These are phyloP conservation scores for Peromyscus attwateri DNA, from an alignment of 2,797 vertebrate genomes.

Conservation along the genomic window DNA sequence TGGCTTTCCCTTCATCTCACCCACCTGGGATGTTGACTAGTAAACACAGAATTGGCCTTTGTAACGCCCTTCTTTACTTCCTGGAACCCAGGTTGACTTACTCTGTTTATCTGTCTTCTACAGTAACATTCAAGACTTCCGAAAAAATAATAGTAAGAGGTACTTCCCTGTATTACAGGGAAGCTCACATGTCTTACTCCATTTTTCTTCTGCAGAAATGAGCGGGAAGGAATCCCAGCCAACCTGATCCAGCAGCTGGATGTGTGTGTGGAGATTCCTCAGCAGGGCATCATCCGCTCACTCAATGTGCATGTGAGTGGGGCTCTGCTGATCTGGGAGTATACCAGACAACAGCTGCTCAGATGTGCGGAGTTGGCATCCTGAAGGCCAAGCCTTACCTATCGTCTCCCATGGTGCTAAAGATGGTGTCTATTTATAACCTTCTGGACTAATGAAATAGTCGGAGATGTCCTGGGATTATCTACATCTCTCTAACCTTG, in stretches of 20 bases:
- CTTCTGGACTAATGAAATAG: neutral
- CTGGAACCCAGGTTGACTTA: neutral
- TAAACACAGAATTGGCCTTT: neutral
- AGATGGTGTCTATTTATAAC: neutral
- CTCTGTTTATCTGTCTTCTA: neutral
- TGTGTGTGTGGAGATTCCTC: constrained; percentile 98
- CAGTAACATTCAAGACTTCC: neutral
- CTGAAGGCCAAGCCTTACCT: neutral
- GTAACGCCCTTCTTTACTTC: neutral
- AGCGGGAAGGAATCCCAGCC: constrained; percentile 96
- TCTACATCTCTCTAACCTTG: constrained; percentile 66
- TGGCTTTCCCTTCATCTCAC: neutral
- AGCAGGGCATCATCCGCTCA: constrained; percentile 95
- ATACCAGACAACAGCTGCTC: constrained; percentile 93
- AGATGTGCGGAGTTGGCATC: constrained; percentile 16
- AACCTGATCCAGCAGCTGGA: constrained; percentile 96
- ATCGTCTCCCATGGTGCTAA: constrained; percentile 65
- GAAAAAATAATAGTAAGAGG: neutral
- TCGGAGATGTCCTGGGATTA: constrained; percentile 65
- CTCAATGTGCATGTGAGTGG: constrained; percentile 98
- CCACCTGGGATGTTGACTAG: too few species aligned
- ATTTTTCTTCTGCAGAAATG: constrained; percentile 89
- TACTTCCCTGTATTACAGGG: neutral
- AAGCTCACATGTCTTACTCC: neutral
- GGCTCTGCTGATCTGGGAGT: constrained; percentile 98